Conservation (phyloP, 2,888 invertebrate species). For the Cheilosia vernalis region DNA sequence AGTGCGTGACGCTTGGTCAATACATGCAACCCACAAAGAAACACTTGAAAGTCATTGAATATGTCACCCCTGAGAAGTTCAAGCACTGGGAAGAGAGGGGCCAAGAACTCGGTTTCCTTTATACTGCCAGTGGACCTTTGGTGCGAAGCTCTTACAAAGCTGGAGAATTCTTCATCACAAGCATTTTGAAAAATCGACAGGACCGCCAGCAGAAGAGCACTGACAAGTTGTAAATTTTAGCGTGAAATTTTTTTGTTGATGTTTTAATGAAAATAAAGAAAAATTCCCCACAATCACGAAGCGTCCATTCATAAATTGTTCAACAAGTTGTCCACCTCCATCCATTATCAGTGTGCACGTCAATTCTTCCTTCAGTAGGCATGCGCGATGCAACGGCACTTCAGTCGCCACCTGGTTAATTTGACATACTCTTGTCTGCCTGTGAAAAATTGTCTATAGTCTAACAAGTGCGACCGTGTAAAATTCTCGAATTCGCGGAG, state of each 20-base stretch:
- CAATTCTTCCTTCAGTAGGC: constrained; percentile 4
- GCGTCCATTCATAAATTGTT: constrained; percentile 50
- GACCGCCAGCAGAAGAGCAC: background rate
- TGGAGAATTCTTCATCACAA: constrained; percentile 96
- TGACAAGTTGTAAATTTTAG: constrained; percentile 46
- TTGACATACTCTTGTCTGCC: constrained; percentile 26
- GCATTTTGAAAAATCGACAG: constrained; percentile 87
- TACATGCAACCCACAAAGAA: constrained; percentile 99
- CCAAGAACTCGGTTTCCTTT: constrained; percentile 94
- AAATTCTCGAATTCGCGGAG: constrained; percentile 24
- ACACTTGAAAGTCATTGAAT: constrained; percentile 97
- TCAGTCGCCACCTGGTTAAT: constrained; percentile 35
- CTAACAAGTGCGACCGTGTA: constrained; percentile 42
- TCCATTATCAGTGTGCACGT: background rate
- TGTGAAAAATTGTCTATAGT: constrained; percentile 40
- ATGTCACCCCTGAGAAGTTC: constrained; percentile 97
- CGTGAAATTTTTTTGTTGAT: constrained; percentile 31
- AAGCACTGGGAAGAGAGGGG: constrained; percentile 93
- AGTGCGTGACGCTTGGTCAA: constrained; percentile 98
- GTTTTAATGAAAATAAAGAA: constrained; percentile 35
- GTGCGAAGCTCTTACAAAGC: constrained; percentile 99
- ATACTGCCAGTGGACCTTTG: constrained; percentile 98
- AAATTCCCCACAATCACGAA: background rate
- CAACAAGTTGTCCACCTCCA: constrained; percentile 62
- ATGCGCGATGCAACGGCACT: constrained; percentile 63